phyloP scores from a whole-genome alignment of 2,797 vertebrate species.

The Fistularia tabacaria region DNA sequence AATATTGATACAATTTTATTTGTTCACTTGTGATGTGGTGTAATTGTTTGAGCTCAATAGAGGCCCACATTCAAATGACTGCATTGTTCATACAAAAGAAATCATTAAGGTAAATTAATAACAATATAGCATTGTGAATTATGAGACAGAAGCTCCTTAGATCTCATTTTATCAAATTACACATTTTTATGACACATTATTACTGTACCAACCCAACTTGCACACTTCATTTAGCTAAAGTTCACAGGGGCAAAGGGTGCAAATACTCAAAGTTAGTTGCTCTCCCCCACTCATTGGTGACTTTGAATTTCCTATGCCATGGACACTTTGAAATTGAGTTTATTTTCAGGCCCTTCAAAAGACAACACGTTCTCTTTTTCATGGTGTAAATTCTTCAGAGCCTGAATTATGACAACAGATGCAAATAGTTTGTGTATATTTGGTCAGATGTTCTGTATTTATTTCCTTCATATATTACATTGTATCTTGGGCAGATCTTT shows the following conservation, averaged over 20 bases:
- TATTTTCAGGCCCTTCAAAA: constrained; percentile 61
- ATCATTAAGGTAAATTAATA: background rate
- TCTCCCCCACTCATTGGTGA: constrained; percentile 32
- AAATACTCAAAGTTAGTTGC: constrained; percentile 32
- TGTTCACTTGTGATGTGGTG: too few species aligned
- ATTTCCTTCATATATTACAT: constrained; percentile 49
- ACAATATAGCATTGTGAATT: too few species aligned
- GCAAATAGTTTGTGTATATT: constrained; percentile 52
- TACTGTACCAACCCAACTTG: constrained; percentile 4
- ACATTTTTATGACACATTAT: constrained; percentile 11
- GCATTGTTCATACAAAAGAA: background rate
- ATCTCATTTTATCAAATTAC: constrained; percentile 2
- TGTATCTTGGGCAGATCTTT: constrained; percentile 25
- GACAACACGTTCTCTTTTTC: constrained; percentile 55
- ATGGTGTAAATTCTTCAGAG: constrained; percentile 30
- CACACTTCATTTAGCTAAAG: constrained; percentile 14
- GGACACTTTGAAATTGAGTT: constrained; percentile 67
- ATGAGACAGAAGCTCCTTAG: background rate
- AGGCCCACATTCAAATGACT: too few species aligned
- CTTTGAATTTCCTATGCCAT: constrained; percentile 61
- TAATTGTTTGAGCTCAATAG: too few species aligned
- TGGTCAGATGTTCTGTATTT: constrained; percentile 57
- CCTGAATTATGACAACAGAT: constrained; percentile 53
- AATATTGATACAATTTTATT: background rate
- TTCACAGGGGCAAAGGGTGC: constrained; percentile 40